Base-by-base conservation (phyloP, 1,140 invertebrate species). In the Trichonephila inaurata region DNA sequence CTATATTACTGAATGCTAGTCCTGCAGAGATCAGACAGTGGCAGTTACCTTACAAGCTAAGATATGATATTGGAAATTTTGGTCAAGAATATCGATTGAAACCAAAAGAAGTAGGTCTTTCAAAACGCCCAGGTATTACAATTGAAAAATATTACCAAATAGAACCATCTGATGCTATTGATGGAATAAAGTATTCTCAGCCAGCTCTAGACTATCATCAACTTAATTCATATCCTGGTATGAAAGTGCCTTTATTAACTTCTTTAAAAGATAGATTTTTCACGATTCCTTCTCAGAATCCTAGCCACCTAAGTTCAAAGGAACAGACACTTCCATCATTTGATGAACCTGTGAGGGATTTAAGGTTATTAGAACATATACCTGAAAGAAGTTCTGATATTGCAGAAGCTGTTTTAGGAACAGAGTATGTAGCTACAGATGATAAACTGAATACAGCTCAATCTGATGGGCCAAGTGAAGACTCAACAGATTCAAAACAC, bases 91-190 rank as follows among this genome's bases (percentile, higher is more conserved):
- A 82, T 33, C 72, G n/a, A 33, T 51, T 85, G 19, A 77, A 85
- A 60, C 28, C 16, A 19, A 64, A 66, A 64, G 62, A 64, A n/a
- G n/a, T 61, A 83, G 60, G 18, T 58, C 81, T 81, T 85, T 24
- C n/a, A 51, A 85, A 61, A 60, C 51, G 33, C 14, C 61, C 86
- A 12, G 14, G 10, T 58, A 60, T 83, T 60, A 19, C 40, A 19
- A 60, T 21, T 28, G 87, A 89, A n/a, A 58, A 89, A 60, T 58
- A 85, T 24, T 94, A 90, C 33, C 93, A 83, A 14, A 94, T 94
- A 51, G 93, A 94, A 86, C 72, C 93, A 44, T 89, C 87, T 69
- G 93, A 94, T 90, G 93, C 93, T 2, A 90, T 90, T 40, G 88
- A 85, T 90, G 62, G 40, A 14, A 33, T 51, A 14, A 94, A 94